These are phyloP conservation scores for Halcyon leucocephala DNA, from an alignment of 2,797 vertebrate genomes.

Conservation along the genomic window DNA sequence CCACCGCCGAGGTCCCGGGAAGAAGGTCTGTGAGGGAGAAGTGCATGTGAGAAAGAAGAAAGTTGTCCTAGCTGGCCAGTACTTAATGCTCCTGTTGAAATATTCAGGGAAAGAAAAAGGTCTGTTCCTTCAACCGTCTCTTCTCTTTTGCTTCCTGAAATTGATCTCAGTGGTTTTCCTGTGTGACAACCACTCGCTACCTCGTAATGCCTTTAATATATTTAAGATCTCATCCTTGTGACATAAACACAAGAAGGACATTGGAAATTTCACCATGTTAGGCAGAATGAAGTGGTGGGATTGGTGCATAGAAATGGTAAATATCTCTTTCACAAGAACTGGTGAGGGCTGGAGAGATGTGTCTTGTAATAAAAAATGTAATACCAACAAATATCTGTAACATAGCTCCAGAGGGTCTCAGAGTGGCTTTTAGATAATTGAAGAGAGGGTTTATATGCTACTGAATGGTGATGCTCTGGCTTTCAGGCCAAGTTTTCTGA, in stretches of 20 bases:
- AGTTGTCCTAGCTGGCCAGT: background rate
- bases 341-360: background rate
- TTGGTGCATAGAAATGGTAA: background rate
- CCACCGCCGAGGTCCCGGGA: background rate
- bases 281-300: background rate
- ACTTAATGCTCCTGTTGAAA: background rate
- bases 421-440: slow-evolving; percentile 28
- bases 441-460: slow-evolving; percentile 2
- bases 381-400: background rate
- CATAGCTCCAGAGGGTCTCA: background rate
- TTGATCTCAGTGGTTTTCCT: background rate
- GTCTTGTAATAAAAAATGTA: background rate
- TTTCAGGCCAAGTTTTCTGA: slow-evolving; percentile 26
- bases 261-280: background rate
- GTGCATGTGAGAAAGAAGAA: background rate
- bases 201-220: background rate
- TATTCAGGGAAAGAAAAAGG: background rate
- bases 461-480: background rate
- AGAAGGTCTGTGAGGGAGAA: background rate
- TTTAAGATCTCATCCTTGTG: background rate
- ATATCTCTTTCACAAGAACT: background rate
- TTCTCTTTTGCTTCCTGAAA: background rate
- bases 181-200: background rate
- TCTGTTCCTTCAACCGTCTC: background rate
- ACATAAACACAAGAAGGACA: background rate